Percentiles rank a stretch among this genome's conserved stretches.
These are phyloP conservation scores for Pocillopora meandrina DNA, from an alignment of 92 coral and sea anemone species.

Conservation along the genomic window DNA sequence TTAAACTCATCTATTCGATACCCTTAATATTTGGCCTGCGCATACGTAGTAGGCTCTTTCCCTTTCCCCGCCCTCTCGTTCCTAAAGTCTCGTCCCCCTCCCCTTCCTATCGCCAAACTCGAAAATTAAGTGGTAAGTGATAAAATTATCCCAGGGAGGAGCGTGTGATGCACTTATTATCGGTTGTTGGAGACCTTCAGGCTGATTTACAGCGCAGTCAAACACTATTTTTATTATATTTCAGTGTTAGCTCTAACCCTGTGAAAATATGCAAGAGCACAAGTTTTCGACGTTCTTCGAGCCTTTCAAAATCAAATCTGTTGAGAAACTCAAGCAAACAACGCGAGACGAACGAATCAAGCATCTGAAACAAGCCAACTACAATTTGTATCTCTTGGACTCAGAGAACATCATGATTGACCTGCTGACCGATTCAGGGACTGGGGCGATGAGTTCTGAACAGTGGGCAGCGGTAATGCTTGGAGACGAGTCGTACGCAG, in stretches of 20 bases:
- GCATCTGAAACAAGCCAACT: conserved; percentile 56
- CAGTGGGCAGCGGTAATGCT: conserved; percentile 85
- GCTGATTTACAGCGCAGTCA: no score
- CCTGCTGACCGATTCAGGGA: conserved; percentile 76
- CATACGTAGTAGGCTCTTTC: no score
- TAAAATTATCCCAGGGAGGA: no score
- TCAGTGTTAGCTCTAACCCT: conserved; percentile 1
- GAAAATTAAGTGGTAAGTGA: no score
- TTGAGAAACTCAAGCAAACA: conserved; percentile 59
- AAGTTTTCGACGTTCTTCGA: conserved; percentile 55
- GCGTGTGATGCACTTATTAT: no score
- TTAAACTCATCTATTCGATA: no score
- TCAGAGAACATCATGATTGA: conserved; percentile 69
- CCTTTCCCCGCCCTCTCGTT: no score
- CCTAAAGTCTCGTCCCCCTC: not conserved
- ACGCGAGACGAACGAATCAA: conserved; percentile 68
- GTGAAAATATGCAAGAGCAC: conserved; percentile 34
- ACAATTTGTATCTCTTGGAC: conserved; percentile 67
- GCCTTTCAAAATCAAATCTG: conserved; percentile 73
- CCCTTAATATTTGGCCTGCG: no score
- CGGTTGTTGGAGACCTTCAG: no score
- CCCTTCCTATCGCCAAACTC: not conserved
- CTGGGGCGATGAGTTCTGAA: conserved; percentile 81
- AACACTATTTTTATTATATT: not conserved
- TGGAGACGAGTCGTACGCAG: conserved; percentile 84